Evolutionary conservation across 2,797 vertebrate species (phyloP).

Genomic region (Neostethus bicornis): DNA sequence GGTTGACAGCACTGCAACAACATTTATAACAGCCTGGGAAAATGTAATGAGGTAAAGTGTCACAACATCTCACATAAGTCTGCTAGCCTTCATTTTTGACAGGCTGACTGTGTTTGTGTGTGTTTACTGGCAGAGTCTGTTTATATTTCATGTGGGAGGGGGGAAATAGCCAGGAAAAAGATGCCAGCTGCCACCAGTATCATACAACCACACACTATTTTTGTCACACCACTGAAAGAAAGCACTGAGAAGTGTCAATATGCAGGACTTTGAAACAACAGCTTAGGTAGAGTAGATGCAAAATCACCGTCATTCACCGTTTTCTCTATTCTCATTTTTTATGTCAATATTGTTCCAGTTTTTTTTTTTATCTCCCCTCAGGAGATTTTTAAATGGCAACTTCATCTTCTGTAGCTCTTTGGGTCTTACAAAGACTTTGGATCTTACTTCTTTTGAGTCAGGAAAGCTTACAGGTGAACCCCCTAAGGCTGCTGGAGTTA

Average conservation of each 20-base stretch:
- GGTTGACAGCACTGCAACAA: conserved; percentile 73
- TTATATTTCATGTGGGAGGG: conserved; percentile 58
- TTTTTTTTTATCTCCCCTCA: conserved; percentile 44
- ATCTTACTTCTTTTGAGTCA: conserved; percentile 63
- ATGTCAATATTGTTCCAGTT: conserved; percentile 30
- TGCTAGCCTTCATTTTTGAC: conserved; percentile 65
- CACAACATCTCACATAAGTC: conserved; percentile 78
- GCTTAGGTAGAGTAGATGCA: conserved; percentile 25
- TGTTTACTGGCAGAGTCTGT: conserved; percentile 43
- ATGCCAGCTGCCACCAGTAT: conserved; percentile 52
- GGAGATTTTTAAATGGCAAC: conserved; percentile 55
- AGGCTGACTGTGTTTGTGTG: conserved; percentile 42
- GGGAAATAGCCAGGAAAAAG: conserved; percentile 41
- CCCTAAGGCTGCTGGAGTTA: conserved; percentile 41
- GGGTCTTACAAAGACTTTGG: conserved; percentile 38
- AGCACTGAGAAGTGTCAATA: background rate
- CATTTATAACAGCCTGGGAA: conserved; percentile 69
- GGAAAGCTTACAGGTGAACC: conserved; percentile 59
- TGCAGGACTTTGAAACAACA: conserved; percentile 24
- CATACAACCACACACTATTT: conserved; percentile 37
- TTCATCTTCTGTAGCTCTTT: conserved; percentile 45
- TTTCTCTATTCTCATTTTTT: conserved; percentile 24
- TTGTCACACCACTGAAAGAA: conserved; percentile 24
- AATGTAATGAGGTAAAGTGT: conserved; percentile 81
- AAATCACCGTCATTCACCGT: conserved; percentile 17